A percentile compares a stretch with the other conserved stretches of the same genome.
These are phyloP conservation scores for Montipora cactus DNA, from an alignment of 64 coral and sea anemone species.

Conservation along the genomic window DNA sequence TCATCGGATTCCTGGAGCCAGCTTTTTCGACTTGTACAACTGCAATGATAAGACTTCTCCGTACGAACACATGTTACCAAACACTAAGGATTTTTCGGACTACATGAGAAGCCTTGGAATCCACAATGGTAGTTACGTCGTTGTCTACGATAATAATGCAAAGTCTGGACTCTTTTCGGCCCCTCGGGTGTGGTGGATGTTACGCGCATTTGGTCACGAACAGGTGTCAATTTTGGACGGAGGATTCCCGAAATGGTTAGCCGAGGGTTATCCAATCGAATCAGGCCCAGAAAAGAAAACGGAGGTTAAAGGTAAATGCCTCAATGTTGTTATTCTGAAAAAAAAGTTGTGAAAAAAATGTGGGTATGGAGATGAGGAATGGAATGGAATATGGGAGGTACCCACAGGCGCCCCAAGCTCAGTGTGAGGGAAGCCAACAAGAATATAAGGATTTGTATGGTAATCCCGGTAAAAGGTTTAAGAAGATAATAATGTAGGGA, in stretches of 20 bases:
- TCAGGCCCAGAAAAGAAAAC: constrained; percentile 39
- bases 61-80: constrained; percentile 81
- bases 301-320: not conserved
- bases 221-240: constrained; percentile 86
- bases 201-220: constrained; percentile 86
- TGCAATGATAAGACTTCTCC: constrained; percentile 70
- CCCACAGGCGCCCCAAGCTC: too few species aligned
- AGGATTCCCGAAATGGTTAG: constrained; percentile 79
- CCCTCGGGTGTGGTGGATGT: constrained; percentile 90
- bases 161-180: constrained; percentile 81
- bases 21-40: constrained; percentile 82
- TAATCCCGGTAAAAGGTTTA: too few species aligned
- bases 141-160: constrained; percentile 83
- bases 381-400: too few species aligned
- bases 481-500: too few species aligned
- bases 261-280: constrained; percentile 67
- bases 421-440: too few species aligned
- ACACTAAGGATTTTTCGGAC: constrained; percentile 60
- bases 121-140: constrained; percentile 84
- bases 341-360: too few species aligned
- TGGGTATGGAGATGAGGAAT: too few species aligned
- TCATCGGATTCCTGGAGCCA: constrained; percentile 77
- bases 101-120: constrained; percentile 84
- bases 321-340: too few species aligned
- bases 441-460: too few species aligned